Evolutionary conservation across 2,888 invertebrate genomes (phyloP), one percentile per base, ranked within the genome.

Genomic region (Noctuana brunneofusca): DNA sequence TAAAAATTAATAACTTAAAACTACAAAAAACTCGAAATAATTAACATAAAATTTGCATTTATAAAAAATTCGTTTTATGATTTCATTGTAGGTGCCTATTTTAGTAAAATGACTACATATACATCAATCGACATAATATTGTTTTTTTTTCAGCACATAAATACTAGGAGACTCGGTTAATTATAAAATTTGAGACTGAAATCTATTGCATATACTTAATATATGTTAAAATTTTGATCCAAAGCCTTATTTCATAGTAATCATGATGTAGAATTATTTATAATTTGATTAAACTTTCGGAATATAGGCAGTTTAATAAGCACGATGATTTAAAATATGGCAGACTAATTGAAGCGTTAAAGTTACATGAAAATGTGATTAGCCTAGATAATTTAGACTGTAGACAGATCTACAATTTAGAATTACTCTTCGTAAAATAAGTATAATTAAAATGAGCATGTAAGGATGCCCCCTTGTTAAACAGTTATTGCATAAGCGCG

Each of bases 61-160:
- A 41, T 41, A 35, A 35, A 41, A 38, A 41, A 41, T 41, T 41
- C 38, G 38, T 41, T n/a, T n/a, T 16, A 16, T 41, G 38, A 41
- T 41, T 41, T 41, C 38, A 41, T 41, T 41, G 38, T 41, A 41
- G n/a, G n/a, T n/a, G n/a, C 38, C 38, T 41, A 41, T 41, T 16
- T 16, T 16, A 41, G 14, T 32, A 32, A 32, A 32, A 32, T 32
- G 30, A 32, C 30, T 32, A 32, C 5, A 27, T 32, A 32, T 8
- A 27, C 27, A 27, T 27, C 30, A 9, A 41, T 14, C 16, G 16
- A 38, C 11, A 32, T 11, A 32, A 11, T 32, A 32, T 11, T 32
- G 2, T 11, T 6, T 8, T 32, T 32, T 32, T 9, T 1, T 6
- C 30, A 30, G 30, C 30, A 32, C 1, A 32, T 32, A 32, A 11